These are phyloP conservation scores for Gallinago undulata DNA, from an alignment of 2,113 vertebrate genomes.

Conservation along the genomic window DNA sequence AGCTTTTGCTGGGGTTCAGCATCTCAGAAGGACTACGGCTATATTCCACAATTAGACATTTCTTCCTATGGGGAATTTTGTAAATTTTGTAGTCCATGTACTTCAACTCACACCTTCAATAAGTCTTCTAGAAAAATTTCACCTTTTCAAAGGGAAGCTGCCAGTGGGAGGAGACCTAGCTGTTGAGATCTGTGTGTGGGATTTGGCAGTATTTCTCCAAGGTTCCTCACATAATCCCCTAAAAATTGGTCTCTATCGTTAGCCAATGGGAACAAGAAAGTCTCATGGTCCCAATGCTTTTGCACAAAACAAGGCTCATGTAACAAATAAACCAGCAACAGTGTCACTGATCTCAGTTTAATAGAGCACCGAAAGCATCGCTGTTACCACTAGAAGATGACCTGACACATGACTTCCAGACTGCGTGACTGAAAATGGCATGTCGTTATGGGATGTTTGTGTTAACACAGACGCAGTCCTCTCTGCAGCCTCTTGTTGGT, in stretches of 20 bases:
- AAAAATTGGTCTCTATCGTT: not conserved
- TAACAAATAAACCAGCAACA: not conserved
- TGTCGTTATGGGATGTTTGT: not conserved
- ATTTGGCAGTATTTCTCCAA: not conserved
- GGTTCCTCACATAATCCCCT: not conserved
- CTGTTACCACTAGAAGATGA: not conserved
- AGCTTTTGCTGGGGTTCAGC: not conserved
- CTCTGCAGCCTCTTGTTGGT: not conserved
- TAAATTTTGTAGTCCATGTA: not conserved
- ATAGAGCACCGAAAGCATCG: not conserved
- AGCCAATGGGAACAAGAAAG: not conserved
- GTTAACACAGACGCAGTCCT: rapidly evolving
- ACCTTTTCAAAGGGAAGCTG: not conserved
- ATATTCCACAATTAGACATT: not conserved
- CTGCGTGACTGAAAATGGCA: not conserved
- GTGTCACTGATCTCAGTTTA: not conserved
- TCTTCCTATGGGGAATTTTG: not conserved
- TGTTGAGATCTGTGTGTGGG: not conserved
- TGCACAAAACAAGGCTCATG: not conserved
- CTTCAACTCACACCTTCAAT: not conserved
- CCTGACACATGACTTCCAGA: rapidly evolving
- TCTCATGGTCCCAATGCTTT: not conserved
- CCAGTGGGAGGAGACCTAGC: not conserved
- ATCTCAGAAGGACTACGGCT: not conserved
- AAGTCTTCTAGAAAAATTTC: not conserved